These are phyloP conservation scores for Capromys pilorides DNA, from an alignment of 2,797 vertebrate genomes.

Conservation along the genomic window DNA sequence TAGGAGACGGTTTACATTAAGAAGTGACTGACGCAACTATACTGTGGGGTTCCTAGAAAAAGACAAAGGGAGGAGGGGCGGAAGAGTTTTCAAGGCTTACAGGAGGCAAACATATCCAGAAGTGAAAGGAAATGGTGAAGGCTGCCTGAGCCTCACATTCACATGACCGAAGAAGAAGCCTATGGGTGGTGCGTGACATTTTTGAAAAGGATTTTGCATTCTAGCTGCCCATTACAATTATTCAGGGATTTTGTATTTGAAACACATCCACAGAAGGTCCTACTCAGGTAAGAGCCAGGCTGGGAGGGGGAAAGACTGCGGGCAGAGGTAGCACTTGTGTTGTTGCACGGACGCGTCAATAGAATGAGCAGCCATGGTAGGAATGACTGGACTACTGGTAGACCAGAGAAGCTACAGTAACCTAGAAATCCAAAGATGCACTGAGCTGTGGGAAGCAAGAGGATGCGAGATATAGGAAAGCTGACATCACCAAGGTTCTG, in stretches of 20 bases:
- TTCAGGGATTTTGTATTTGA: neutral
- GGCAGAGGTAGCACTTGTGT: neutral
- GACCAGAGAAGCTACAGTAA: neutral
- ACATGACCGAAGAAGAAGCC: neutral
- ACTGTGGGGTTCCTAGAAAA: neutral
- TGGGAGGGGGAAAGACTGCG: accelerated
- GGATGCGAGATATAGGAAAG: neutral
- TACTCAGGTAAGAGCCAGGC: neutral
- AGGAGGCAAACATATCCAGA: neutral
- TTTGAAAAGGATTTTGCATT: neutral
- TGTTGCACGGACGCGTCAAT: neutral
- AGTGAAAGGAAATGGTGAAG: neutral
- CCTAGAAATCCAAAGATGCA: neutral
- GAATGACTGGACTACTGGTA: neutral
- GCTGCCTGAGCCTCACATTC: neutral
- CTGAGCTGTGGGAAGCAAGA: neutral
- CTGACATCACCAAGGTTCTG: neutral
- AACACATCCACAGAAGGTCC: neutral
- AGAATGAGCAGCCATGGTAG: neutral
- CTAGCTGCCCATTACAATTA: neutral
- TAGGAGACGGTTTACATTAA: neutral
- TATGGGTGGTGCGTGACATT: neutral
- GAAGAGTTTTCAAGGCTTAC: neutral
- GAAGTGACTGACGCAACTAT: too few relatives aligned
- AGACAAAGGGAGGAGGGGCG: neutral